phyloP scores from a whole-genome alignment of 1,140 invertebrate species.

The Bicyclus anynana region DNA sequence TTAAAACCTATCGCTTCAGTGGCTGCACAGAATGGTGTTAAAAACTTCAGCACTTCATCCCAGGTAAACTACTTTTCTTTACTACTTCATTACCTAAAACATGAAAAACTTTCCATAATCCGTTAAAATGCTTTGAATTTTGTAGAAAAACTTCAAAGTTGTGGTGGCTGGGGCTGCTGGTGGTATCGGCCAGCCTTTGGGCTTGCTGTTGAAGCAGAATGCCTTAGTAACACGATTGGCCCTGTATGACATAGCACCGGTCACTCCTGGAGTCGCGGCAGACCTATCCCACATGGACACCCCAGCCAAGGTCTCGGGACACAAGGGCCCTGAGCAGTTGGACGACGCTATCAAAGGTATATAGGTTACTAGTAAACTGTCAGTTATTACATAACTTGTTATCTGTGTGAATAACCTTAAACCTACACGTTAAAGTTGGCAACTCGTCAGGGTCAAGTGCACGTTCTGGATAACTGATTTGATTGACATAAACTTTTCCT shows the following conservation, averaged over 20 bases:
- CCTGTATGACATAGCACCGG: conserved; percentile 95
- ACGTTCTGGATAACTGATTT: not conserved
- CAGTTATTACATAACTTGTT: conserved; percentile 30
- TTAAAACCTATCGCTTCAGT: conserved; percentile 69
- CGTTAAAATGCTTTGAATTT: conserved; percentile 5
- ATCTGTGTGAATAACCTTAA: conserved; percentile 29
- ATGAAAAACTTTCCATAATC: not conserved
- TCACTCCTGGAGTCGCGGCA: conserved; percentile 97
- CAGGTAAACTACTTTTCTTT: conserved; percentile 58
- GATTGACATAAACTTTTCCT: not conserved
- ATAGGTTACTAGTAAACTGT: not conserved
- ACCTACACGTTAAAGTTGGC: conserved; percentile 21
- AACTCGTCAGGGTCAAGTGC: conserved; percentile 27
- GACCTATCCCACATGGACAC: conserved; percentile 99
- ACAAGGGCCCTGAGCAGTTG: conserved; percentile 86
- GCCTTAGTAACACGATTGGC: conserved; percentile 89
- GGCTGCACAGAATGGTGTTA: conserved; percentile 66
- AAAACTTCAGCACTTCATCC: conserved; percentile 76
- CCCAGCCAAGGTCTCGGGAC: conserved; percentile 88
- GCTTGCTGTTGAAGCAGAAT: conserved; percentile 95
- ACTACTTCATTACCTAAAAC: not conserved
- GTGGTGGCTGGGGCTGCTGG: conserved; percentile 97
- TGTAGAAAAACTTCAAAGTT: conserved; percentile 89
- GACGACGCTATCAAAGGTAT: conserved; percentile 79
- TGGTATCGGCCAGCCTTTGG: conserved; percentile 98